Evolutionary conservation across 2,113 vertebrate species (phyloP), one percentile per base, ranked within the genome.

Genomic region (Propithecus coquereli): DNA sequence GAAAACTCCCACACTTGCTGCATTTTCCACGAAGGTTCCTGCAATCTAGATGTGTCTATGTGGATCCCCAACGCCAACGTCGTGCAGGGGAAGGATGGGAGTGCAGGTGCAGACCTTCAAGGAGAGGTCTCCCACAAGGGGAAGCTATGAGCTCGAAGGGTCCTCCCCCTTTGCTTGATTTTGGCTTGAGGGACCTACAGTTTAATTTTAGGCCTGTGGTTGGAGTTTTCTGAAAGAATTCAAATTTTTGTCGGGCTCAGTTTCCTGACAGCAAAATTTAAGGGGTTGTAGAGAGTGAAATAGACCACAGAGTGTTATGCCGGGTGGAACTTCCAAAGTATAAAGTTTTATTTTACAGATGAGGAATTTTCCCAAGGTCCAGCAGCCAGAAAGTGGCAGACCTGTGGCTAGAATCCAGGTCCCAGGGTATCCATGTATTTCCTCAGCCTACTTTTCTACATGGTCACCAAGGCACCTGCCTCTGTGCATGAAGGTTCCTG

Each of bases 161-260:
- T 50, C 25, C 43, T 22, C 3, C 32, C 37, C 34, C 6, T 30
- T 82, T 86, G 13, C 8, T 3, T 25, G 20, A 54, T 59, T 74
- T 17, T 91, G 45, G 22, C 54, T 57, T 77, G 54, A 14, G 27
- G n/a, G 12, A 2, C n/a, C 59, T 82, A 16, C n/a, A 82, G 52
- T 8, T 30, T 37, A 90, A 90, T 63, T 81, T 85, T 4, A 40
- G 52, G 76, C 25, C 61, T 70, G 34, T 59, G 86, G 8, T 10
- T 93, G 43, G 47, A 34, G 32, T 93, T 83, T 97, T 76, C 45
- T 68, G 95, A 83, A 87, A 89, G 71, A 91, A 68, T 84, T 79
- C 30, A 54, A 37, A 30, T 40, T 87, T 95, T 77, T 89, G 22
- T 52, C 12, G 57, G 30, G 25, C 3, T 84, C 30, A 0, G 34